Conservation (phyloP, 2,797 vertebrate species). For the Schizothorax lantsangensis region DNA sequence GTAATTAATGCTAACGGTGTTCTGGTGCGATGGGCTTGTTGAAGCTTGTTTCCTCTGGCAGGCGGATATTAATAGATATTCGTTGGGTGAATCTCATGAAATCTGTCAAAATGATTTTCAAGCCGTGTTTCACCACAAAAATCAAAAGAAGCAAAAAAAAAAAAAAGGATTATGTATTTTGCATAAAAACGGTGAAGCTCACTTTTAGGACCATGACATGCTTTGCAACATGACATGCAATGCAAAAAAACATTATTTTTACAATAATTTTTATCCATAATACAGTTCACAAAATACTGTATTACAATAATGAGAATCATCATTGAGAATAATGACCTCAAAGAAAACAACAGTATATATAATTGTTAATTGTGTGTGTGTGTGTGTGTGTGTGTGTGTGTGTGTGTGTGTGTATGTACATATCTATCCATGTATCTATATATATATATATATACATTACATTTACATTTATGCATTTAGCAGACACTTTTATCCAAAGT, state of each 20-base stretch:
- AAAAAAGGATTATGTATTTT: not conserved
- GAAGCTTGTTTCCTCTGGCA: not conserved
- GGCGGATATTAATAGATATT: conserved; percentile 1
- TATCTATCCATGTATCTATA: no score
- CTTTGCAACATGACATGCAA: not conserved
- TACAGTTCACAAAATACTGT: not conserved
- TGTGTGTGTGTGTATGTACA: no score
- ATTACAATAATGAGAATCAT: not conserved
- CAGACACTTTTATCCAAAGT: no score
- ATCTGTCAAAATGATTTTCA: conserved; percentile 1
- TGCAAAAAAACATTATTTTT: not conserved
- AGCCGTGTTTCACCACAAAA: not conserved
- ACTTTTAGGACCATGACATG: not conserved
- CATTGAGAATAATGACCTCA: not conserved
- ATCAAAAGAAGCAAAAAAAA: no score
- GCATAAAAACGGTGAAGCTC: not conserved
- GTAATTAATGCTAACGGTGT: not conserved
- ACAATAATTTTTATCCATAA: not conserved
- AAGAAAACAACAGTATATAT: not conserved
- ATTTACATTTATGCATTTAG: no score
- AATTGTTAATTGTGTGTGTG: no score
- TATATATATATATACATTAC: no score
- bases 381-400: no score
- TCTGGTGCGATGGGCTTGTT: not conserved
- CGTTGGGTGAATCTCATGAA: not conserved